Evolutionary conservation across 2,113 vertebrate species (phyloP).

Genomic region (Ammodytes marinus): DNA sequence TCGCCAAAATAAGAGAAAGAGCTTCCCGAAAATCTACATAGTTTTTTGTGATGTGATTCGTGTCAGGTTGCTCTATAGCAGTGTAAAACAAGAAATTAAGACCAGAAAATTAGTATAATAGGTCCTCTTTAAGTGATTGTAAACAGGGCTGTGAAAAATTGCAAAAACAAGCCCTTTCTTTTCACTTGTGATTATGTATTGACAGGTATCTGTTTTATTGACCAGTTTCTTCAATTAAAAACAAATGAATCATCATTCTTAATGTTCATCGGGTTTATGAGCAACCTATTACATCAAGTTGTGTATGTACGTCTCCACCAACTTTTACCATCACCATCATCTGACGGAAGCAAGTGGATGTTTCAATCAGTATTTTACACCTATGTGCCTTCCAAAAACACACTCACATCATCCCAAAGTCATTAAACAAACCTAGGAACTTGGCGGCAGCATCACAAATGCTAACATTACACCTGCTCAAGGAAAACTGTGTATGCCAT

Average conservation of each 20-base stretch:
- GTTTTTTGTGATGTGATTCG: too few species aligned
- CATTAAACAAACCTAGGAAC: constrained; percentile 64
- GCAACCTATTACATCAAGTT: constrained; percentile 51
- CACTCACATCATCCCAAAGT: constrained; percentile 56
- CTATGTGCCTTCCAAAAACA: constrained; percentile 58
- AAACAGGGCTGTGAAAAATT: not conserved
- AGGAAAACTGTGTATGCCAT: constrained; percentile 59
- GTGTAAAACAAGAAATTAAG: too few species aligned
- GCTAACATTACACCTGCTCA: constrained; percentile 50
- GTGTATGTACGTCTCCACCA: constrained; percentile 60
- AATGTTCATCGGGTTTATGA: constrained; percentile 46
- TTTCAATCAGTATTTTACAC: constrained; percentile 62
- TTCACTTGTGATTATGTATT: constrained; percentile 18
- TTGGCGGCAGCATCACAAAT: constrained; percentile 48
- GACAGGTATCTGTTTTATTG: constrained; percentile 17
- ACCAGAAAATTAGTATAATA: too few species aligned
- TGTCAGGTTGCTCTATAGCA: too few species aligned
- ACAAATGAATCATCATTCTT: constrained; percentile 59
- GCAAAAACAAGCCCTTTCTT: constrained; percentile 4
- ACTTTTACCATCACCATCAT: constrained; percentile 55
- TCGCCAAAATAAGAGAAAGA: too few species aligned
- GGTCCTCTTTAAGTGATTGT: not conserved
- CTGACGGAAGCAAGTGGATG: constrained; percentile 51
- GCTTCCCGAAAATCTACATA: too few species aligned
- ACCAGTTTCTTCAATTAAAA: constrained; percentile 49